Evolutionary conservation across 2,888 invertebrate species (phyloP).

Genomic region (Pterobdella sp.): DNA sequence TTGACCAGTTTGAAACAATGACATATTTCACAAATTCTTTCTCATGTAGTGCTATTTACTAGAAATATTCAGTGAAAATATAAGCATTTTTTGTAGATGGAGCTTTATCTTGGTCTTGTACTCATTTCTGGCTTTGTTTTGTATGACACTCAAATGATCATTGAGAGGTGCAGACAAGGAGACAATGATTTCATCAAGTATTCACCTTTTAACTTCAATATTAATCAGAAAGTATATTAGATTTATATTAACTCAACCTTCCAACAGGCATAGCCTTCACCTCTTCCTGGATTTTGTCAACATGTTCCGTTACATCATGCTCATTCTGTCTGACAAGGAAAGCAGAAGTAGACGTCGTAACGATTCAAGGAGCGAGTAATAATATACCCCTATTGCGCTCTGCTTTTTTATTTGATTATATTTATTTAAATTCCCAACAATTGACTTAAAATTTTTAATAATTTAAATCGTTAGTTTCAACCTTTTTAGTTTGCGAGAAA

Average conservation of each 20-base stretch:
- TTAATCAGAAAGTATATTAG: not conserved
- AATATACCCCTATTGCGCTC: too few relatives aligned
- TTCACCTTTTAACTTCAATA: not conserved
- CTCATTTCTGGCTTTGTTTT: conserved; percentile 90
- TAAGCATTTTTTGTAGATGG: conserved; percentile 58
- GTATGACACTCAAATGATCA: conserved; percentile 92
- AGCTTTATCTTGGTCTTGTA: conserved; percentile 77
- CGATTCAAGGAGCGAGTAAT: conserved; percentile 3
- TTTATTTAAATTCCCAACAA: too few relatives aligned
- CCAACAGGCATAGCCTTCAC: conserved; percentile 69
- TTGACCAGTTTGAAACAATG: not conserved
- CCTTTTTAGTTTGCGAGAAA: too few relatives aligned
- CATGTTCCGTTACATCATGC: conserved; percentile 80
- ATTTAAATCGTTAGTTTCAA: too few relatives aligned
- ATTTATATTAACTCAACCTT: not conserved
- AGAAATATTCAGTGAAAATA: not conserved
- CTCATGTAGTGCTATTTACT: not conserved
- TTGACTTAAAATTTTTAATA: too few relatives aligned
- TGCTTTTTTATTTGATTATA: too few relatives aligned
- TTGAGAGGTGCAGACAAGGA: conserved; percentile 81
- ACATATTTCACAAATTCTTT: not conserved
- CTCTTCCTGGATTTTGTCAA: conserved; percentile 89
- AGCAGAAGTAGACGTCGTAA: conserved; percentile 31
- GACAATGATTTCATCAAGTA: conserved; percentile 77
- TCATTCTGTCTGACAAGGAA: conserved; percentile 63